Evolutionary conservation across 2,888 invertebrate species (phyloP), one percentile per base, ranked within the genome.

Genomic region (Pollenia labialis): DNA sequence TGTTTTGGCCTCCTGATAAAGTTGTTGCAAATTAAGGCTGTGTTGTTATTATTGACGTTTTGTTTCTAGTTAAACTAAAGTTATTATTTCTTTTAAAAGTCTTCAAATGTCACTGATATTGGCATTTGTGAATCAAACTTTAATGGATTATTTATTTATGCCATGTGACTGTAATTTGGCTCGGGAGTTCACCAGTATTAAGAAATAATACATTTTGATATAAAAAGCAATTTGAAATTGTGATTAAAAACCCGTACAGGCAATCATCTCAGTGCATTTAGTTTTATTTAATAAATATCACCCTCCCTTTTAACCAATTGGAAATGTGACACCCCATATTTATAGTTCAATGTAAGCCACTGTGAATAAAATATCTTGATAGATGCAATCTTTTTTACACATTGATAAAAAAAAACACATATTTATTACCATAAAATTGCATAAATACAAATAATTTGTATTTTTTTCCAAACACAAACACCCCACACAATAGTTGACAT

Each of bases 401-500:
- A 23, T 54, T 58, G n/a, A 48, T 8, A 58, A 50, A 54, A 54
- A 54, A 54, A 81, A 2, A 64, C 23, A 8, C 48, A 76, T 76
- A 76, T 64, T 76, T 83, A 76, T 76, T 82, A 54, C 46, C 76
- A 50, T 48, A 75, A 23, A 82, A 75, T 75, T 68, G 68, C 48
- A 74, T 11, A 68, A 56, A 58, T 23, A 64, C 64, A 66, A 77
- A 66, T 42, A 52, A 64, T 14, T 62, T 69, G 60, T 23, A 10
- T 12, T 52, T 44, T 71, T 52, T 40, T 72, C 58, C 2, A 9
- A 56, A 32, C 44, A 56, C 16, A 58, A 58, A 62, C 75, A 76
- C 52, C 82, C 62, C 76, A 77, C 76, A 56, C 82, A 76, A 48
- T 42, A 71, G 18, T 62, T 56, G 64, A 71, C 76, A 77, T 10